These are phyloP conservation scores for Enteromius paludinosus DNA, from an alignment of 2,797 vertebrate genomes.

Conservation along the genomic window DNA sequence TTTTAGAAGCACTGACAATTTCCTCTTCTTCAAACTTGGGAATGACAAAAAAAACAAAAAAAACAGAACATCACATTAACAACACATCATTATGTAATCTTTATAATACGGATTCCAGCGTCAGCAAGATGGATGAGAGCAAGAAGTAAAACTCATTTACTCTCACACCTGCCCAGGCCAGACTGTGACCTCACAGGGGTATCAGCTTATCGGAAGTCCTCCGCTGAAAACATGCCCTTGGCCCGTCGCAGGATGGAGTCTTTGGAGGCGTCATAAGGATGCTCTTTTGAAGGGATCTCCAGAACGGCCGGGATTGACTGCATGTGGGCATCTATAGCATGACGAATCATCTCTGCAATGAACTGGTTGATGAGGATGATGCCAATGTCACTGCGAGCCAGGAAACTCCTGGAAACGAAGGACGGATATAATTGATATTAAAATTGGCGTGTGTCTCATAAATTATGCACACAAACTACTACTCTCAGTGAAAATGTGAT, in stretches of 20 bases:
- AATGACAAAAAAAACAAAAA: not conserved
- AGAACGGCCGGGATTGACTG: conserved; percentile 90
- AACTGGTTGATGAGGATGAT: conserved; percentile 97
- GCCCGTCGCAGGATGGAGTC: conserved; percentile 94
- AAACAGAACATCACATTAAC: conserved; percentile 15
- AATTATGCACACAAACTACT: not conserved
- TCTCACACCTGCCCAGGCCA: not conserved
- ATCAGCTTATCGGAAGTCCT: conserved; percentile 85
- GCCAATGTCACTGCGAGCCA: conserved; percentile 89
- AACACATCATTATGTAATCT: conserved; percentile 10
- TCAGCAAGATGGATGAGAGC: conserved; percentile 4
- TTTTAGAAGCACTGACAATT: not conserved
- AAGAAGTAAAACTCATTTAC: not conserved
- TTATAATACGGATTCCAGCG: not conserved
- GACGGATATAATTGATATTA: not conserved
- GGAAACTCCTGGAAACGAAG: conserved; percentile 82
- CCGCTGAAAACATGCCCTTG: conserved; percentile 91
- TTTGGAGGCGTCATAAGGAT: conserved; percentile 93
- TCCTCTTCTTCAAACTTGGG: not conserved
- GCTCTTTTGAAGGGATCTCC: conserved; percentile 96
- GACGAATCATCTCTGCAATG: conserved; percentile 95
- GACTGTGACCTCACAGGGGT: not conserved
- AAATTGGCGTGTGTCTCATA: not conserved
- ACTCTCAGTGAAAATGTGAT: not conserved
- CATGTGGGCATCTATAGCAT: conserved; percentile 89